Percentiles rank a stretch among this genome's conserved stretches.
Evolutionary conservation across 2,888 invertebrate species (phyloP).

Genomic region (Polyommatus icarus): DNA sequence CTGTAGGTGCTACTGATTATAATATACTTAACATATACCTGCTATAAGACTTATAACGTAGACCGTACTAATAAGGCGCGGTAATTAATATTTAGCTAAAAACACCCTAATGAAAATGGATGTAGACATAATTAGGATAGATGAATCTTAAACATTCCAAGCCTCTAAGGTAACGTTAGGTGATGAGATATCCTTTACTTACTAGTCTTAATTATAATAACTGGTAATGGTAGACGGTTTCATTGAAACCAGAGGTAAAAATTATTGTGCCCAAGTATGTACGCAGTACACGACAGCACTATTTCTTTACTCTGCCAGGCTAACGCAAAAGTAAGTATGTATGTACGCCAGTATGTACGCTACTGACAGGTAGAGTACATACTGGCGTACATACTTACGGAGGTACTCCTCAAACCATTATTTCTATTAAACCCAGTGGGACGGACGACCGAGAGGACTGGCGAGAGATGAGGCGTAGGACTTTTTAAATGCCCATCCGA

Average conservation of each 20-base stretch:
- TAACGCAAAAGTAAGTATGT: no score
- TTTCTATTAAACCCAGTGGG: no score
- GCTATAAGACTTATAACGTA: background rate
- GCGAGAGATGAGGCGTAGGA: no score
- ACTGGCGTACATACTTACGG: no score
- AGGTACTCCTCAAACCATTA: no score
- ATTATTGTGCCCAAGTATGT: no score
- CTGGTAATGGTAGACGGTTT: background rate
- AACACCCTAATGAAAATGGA: conserved; percentile 10
- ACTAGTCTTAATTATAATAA: background rate
- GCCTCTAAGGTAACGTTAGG: background rate
- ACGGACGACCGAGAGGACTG: no score
- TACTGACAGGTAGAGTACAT: no score
- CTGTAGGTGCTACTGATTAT: background rate
- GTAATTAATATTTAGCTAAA: conserved; percentile 16
- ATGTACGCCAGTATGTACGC: no score
- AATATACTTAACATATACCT: background rate
- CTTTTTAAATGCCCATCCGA: no score
- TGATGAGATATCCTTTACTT: background rate
- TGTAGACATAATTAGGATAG: conserved; percentile 12
- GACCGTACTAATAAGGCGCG: background rate
- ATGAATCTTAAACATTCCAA: background rate
- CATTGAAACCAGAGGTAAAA: background rate
- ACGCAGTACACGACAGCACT: no score
- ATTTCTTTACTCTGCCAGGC: no score